Conservation (phyloP, 1,140 invertebrate genomes). For the Eupristina koningsbergeri region DNA sequence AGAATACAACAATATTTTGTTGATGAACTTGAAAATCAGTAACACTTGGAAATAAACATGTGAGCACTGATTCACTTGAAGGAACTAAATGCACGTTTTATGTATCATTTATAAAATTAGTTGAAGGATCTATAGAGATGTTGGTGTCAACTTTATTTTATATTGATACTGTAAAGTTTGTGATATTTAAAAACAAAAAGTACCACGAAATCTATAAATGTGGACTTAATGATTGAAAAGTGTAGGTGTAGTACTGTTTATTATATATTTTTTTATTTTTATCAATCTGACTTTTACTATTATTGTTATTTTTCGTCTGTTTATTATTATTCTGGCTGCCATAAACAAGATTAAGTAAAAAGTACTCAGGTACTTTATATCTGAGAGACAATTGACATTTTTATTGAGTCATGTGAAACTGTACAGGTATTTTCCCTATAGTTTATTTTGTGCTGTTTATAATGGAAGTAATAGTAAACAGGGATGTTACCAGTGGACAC, state of each 20-base stretch:
- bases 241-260: constrained; percentile 57
- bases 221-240: constrained; percentile 54
- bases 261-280: constrained; percentile 57
- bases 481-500: no score
- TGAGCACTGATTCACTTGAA: constrained; percentile 22
- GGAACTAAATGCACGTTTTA: constrained; percentile 16
- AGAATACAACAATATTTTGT: no score
- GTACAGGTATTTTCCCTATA: no score
- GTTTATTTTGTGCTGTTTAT: no score
- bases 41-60: background rate
- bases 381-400: no score
- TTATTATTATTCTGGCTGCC: constrained; percentile 64
- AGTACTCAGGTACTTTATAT: no score
- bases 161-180: constrained; percentile 57
- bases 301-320: constrained; percentile 50
- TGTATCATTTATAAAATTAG: constrained; percentile 36
- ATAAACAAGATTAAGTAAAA: constrained; percentile 56
- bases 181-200: constrained; percentile 57
- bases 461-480: no score
- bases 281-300: constrained; percentile 40
- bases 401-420: no score
- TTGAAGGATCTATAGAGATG: constrained; percentile 47
- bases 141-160: constrained; percentile 49
- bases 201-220: constrained; percentile 55
- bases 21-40: no score